Conservation (phyloP, 37 sponge, comb jelly and placozoan species). For the Hexactinellida sp. region DNA sequence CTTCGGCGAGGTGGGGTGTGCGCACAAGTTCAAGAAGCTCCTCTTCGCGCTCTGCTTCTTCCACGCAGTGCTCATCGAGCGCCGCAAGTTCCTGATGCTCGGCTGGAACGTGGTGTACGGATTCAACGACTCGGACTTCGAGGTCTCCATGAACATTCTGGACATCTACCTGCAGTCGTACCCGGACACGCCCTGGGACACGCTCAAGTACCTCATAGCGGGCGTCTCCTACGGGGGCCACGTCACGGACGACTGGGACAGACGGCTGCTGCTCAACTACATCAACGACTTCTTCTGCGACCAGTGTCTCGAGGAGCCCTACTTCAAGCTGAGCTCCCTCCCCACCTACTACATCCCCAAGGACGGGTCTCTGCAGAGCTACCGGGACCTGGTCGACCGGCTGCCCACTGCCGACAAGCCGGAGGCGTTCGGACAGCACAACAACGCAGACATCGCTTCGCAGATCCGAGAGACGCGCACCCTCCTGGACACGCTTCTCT, state of each 20-base stretch:
- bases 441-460: conserved; percentile 98
- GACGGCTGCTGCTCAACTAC: conserved; percentile 87
- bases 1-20: conserved; percentile 49
- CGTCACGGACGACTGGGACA: conserved; percentile 95
- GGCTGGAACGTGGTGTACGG: conserved; percentile 98
- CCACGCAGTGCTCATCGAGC: conserved; percentile 88
- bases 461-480: conserved; percentile 97
- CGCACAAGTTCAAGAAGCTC: conserved; percentile 90
- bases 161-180: conserved; percentile 94
- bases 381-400: conserved; percentile 80
- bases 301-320: conserved; percentile 54
- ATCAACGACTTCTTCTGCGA: conserved; percentile 91
- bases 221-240: conserved; percentile 99
- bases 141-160: conserved; percentile 91
- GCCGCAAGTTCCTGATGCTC: conserved; percentile 91
- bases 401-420: conserved; percentile 88
- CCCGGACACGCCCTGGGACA: conserved; percentile 97
- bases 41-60: conserved; percentile 96
- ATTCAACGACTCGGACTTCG: conserved; percentile 99
- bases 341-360: conserved; percentile 93
- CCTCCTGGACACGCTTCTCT: conserved; percentile 86
- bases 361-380: conserved; percentile 72
- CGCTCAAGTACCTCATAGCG: conserved; percentile 95
- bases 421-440: conserved; percentile 97
- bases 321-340: conserved; percentile 67